A percentile compares a stretch with the other conserved stretches of the same genome.
Evolutionary conservation across 2,113 vertebrate genomes (phyloP).

Genomic region (Dicaeum eximium): DNA sequence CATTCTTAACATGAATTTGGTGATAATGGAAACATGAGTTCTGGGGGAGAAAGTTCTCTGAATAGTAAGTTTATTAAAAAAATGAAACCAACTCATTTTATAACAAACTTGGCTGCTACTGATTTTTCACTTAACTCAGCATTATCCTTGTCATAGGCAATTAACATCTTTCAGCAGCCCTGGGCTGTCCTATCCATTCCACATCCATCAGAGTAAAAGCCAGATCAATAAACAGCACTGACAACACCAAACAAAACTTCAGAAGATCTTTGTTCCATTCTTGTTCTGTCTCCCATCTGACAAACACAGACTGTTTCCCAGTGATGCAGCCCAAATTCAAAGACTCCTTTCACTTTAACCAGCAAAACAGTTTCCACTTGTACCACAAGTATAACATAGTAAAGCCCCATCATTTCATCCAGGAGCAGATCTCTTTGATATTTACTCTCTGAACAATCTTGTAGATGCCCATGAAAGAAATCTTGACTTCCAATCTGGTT

Average conservation of each 20-base stretch:
- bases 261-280: neutral
- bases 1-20: neutral
- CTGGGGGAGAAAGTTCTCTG: neutral
- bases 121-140: neutral
- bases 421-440: neutral
- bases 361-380: neutral
- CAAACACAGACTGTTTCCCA: neutral
- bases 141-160: neutral
- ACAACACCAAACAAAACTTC: neutral
- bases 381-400: neutral
- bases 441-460: neutral
- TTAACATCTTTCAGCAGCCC: neutral
- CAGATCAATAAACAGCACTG: neutral
- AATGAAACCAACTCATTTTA: neutral
- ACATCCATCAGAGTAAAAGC: conserved; percentile 11
- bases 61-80: neutral
- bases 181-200: neutral
- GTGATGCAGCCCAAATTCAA: neutral
- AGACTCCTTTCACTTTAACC: neutral
- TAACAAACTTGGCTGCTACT: neutral
- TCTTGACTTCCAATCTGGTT: neutral
- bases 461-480: neutral
- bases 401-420: neutral
- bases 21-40: neutral
- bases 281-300: neutral